Percentiles rank a stretch among this genome's conserved stretches.
These are phyloP conservation scores for Melanotus villosus DNA, from an alignment of 2,888 invertebrate species.

Conservation along the genomic window DNA sequence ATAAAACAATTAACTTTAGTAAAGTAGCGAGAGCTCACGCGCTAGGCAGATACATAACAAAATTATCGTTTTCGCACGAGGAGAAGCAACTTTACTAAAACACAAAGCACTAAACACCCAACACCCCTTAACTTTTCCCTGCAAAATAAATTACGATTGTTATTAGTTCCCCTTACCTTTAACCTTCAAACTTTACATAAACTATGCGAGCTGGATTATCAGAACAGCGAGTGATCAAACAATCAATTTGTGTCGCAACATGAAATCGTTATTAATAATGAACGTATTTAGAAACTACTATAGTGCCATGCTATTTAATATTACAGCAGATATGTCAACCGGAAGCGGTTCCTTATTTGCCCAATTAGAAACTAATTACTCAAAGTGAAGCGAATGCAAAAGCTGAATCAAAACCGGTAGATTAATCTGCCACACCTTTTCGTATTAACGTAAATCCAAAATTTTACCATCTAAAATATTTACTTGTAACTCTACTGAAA, in stretches of 20 bases:
- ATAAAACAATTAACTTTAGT: slow-evolving; percentile 16
- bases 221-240: slow-evolving; percentile 9
- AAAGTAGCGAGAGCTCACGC: slow-evolving; percentile 15
- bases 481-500: neutral
- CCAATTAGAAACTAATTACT: slow-evolving; percentile 46
- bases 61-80: slow-evolving; percentile 19
- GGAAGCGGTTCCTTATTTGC: slow-evolving; percentile 34
- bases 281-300: slow-evolving; percentile 28
- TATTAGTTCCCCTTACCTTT: slow-evolving; percentile 7
- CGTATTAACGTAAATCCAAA: too few species aligned
- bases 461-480: slow-evolving; percentile 20
- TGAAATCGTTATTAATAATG: slow-evolving; percentile 26
- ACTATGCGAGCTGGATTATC: slow-evolving; percentile 10
- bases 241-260: slow-evolving; percentile 6
- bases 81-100: neutral
- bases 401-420: slow-evolving; percentile 24
- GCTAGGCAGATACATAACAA: slow-evolving; percentile 17
- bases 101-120: neutral
- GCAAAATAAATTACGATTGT: slow-evolving; percentile 14
- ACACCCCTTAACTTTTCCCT: neutral
- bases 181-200: neutral
- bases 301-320: slow-evolving; percentile 30
- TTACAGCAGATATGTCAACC: slow-evolving; percentile 27
- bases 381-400: slow-evolving; percentile 35
- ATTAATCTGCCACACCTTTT: slow-evolving; percentile 14